Evolutionary conservation across 1,140 invertebrate species (phyloP), one percentile per base, ranked within the genome.

Genomic region (Drosophila parvula): DNA sequence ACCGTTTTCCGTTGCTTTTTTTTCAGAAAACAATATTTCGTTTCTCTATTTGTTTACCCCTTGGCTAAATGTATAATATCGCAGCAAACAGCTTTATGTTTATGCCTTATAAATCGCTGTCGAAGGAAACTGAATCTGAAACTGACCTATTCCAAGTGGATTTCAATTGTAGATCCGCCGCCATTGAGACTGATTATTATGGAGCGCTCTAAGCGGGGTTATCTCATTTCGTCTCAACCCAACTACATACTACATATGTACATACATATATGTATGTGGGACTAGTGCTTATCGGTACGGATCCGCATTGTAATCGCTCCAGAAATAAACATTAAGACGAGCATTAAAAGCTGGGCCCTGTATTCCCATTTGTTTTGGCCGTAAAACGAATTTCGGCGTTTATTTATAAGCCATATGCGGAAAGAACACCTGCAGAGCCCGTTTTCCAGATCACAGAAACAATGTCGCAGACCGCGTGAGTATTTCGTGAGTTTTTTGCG

Each of bases 141-240:
- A 78, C 83, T 86, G 83, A 86, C 83, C 83, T 86, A 86, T 77
- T 88, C 84, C 79, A 86, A 86, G 79, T 59, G 18, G 41, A 77
- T 70, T 88, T 74, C 83, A 83, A 83, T 88, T 86, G 81, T 45
- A 69, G 68, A 58, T 61, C 34, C n/a, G 53, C 50, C 22, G 27
- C 50, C 27, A 59, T 73, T 41, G 28, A 22, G 36, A 45, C 14
- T 41, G 67, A 57, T 71, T 69, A 57, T 69, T 69, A 55, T 34
- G 65, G 4, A 48, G 40, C 30, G 43, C 47, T 69, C 9, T 14
- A 27, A 10, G 34, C 32, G 65, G 34, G 68, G 50, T 71, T 69
- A 71, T 71, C 68, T 57, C 30, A 10, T n/a, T 14, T 36, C 50
- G 36, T 22, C 45, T 32, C 18, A 64, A 50, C 45, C 43, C 43